Evolutionary conservation across 1,140 invertebrate species (phyloP).

Genomic region (Apis florea): DNA sequence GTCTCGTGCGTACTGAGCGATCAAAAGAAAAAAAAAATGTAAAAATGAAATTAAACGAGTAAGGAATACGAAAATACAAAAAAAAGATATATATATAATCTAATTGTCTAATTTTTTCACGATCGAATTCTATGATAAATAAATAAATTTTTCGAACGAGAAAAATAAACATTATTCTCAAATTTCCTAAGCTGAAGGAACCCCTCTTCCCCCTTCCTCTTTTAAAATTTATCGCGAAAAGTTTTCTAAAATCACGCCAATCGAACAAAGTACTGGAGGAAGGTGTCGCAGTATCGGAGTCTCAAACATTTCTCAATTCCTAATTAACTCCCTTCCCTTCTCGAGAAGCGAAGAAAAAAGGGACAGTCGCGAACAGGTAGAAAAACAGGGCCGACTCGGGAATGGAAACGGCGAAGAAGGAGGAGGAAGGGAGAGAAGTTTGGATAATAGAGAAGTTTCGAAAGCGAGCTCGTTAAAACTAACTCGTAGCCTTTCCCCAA

Average conservation of each 20-base stretch:
- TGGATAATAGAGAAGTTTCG: conserved; percentile 50
- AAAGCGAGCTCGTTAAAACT: conserved; percentile 70
- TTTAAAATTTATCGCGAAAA: not conserved
- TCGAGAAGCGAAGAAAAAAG: not conserved
- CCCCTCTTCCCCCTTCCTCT: no score
- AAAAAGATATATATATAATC: no score
- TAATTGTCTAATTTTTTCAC: no score
- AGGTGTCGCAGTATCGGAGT: not conserved
- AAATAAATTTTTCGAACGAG: no score
- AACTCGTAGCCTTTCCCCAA: conserved; percentile 70
- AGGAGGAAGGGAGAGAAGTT: not conserved
- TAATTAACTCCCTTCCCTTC: not conserved
- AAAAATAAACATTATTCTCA: no score
- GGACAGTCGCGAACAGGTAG: not conserved
- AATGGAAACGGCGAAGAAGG: not conserved
- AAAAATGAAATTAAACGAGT: no score
- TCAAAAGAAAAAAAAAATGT: no score
- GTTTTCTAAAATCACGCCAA: not conserved
- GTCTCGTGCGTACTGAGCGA: no score
- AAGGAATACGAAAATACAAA: no score
- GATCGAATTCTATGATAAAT: no score
- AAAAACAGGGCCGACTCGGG: not conserved
- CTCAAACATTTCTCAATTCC: not conserved
- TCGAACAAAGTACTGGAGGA: not conserved
- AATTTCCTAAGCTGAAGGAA: no score